These are phyloP conservation scores for Diarsia brunnea DNA, from an alignment of 2,888 invertebrate genomes.

Conservation along the genomic window DNA sequence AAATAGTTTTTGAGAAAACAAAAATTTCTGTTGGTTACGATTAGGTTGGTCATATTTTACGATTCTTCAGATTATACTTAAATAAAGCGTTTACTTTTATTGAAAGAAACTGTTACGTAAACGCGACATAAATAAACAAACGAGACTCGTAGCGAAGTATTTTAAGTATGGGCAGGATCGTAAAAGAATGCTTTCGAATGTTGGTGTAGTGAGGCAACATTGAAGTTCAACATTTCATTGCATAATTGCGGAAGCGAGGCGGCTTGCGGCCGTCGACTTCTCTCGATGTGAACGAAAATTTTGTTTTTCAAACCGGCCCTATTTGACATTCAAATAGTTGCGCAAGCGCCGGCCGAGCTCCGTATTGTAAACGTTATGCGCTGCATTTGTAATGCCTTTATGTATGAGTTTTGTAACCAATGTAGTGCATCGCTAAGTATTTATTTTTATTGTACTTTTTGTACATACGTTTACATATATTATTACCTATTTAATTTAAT, in stretches of 20 bases:
- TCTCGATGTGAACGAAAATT: conserved; percentile 78
- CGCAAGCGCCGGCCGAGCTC: conserved; percentile 75
- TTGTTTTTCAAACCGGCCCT: conserved; percentile 80
- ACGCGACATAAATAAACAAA: conserved; percentile 13
- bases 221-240: conserved; percentile 82
- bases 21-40: neutral
- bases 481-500: conserved; percentile 19
- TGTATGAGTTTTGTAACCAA: conserved; percentile 76
- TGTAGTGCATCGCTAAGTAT: conserved; percentile 68
- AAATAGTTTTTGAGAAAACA: conserved; percentile 1
- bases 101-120: neutral
- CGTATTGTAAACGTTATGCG: conserved; percentile 76
- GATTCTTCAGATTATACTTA: neutral
- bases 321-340: conserved; percentile 85
- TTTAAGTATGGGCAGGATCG: conserved; percentile 50
- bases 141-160: conserved; percentile 11
- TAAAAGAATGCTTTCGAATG: conserved; percentile 62
- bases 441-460: conserved; percentile 60
- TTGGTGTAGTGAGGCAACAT: conserved; percentile 74
- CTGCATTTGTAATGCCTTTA: conserved; percentile 78
- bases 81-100: neutral
- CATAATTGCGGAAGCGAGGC: conserved; percentile 82
- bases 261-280: conserved; percentile 77
- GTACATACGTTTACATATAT: conserved; percentile 32
- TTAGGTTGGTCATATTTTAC: neutral